A percentile compares a stretch with the other conserved stretches of the same genome.
Conservation (phyloP, 2,113 vertebrate species). For the Lathamus discolor region DNA sequence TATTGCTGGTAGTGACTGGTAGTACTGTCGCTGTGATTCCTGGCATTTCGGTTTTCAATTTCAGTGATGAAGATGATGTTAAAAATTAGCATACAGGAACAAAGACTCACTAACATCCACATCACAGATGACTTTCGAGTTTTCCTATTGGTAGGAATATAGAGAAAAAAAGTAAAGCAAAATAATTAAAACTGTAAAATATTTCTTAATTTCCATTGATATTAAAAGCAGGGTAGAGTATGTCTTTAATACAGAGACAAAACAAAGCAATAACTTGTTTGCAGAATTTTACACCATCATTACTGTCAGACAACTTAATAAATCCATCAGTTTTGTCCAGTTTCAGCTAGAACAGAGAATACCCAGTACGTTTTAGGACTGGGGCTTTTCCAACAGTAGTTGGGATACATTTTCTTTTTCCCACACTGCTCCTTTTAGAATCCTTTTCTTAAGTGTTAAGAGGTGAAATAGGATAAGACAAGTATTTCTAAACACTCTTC, state of each 20-base stretch:
- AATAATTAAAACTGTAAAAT: not conserved
- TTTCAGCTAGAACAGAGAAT: not conserved
- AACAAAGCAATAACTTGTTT: not conserved
- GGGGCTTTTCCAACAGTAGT: not conserved
- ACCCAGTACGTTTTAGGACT: not conserved
- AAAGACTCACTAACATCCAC: constrained; percentile 72
- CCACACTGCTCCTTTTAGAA: not conserved
- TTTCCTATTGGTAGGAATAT: constrained; percentile 44
- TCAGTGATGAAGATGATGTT: constrained; percentile 77
- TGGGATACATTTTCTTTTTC: not conserved
- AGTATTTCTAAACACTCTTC: not conserved
- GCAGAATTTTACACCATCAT: not conserved
- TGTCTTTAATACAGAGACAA: not conserved
- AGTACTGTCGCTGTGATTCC: not conserved
- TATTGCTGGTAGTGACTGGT: not conserved
- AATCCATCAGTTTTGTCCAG: not conserved
- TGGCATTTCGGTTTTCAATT: constrained; percentile 65
- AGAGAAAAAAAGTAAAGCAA: not conserved
- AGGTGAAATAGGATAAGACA: not conserved
- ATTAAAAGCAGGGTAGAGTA: not conserved
- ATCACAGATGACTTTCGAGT: constrained; percentile 45
- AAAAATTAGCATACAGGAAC: constrained; percentile 72
- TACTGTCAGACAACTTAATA: not conserved
- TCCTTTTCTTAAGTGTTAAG: not conserved
- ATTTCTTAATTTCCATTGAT: not conserved